Conservation (phyloP, 2,888 invertebrate genomes). For the Pterostichus niger region DNA sequence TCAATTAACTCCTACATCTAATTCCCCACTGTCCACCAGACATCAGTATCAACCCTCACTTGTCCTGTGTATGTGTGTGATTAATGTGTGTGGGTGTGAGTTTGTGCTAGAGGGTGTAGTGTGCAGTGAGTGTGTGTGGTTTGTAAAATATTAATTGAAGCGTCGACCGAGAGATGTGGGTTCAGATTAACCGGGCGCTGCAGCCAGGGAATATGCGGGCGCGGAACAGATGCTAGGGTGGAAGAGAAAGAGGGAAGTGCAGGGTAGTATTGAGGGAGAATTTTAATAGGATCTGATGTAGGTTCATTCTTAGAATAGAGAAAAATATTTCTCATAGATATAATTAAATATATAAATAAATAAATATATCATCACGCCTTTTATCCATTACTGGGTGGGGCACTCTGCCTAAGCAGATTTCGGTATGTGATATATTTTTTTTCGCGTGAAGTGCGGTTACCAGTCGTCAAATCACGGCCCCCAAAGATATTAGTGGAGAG, state of each 20-base stretch:
- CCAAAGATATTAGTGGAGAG: too few relatives aligned
- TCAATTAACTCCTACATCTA: conserved; percentile 55
- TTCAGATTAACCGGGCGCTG: conserved; percentile 31
- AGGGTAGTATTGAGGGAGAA: background rate
- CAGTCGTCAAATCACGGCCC: too few relatives aligned
- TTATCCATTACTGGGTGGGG: too few relatives aligned
- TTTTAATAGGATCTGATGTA: conserved; percentile 11
- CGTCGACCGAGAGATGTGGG: conserved; percentile 27
- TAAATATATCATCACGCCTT: too few relatives aligned
- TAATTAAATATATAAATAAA: too few relatives aligned
- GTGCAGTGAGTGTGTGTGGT: conserved; percentile 25
- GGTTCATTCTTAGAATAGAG: too few relatives aligned
- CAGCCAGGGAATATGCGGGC: conserved; percentile 20
- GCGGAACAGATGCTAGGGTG: conserved; percentile 27
- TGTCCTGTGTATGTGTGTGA: background rate
- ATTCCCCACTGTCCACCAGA: conserved; percentile 23
- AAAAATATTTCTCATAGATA: too few relatives aligned
- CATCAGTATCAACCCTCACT: background rate
- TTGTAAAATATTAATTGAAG: conserved; percentile 58
- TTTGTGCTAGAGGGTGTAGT: background rate
- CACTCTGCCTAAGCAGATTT: too few relatives aligned
- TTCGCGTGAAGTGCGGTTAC: too few relatives aligned
- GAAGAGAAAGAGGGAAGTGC: background rate
- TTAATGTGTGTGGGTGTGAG: background rate
- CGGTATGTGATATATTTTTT: too few relatives aligned